Conservation (phyloP, 2,888 invertebrate species). For the Pediacus dermestoides region DNA sequence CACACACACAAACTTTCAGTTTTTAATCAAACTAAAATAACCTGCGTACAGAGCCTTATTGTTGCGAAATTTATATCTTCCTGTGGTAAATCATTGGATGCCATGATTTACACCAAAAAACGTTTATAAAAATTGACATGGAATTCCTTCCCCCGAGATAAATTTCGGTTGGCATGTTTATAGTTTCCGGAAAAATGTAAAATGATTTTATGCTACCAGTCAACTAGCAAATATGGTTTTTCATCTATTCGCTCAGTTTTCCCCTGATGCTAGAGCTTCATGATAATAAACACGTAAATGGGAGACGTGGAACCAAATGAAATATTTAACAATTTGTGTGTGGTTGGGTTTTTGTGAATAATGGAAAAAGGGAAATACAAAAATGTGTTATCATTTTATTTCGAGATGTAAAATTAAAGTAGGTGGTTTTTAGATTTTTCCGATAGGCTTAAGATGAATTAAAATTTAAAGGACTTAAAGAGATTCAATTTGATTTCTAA, state of each 20-base stretch:
- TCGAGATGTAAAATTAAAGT: no score
- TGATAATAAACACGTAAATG: no score
- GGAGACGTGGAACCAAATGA: no score
- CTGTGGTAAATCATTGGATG: slow-evolving; percentile 30
- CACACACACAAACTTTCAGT: background rate
- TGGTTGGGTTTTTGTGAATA: no score
- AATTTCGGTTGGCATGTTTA: slow-evolving; percentile 45
- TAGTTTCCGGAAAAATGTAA: slow-evolving; percentile 43
- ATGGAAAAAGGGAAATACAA: no score
- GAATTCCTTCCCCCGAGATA: slow-evolving; percentile 43
- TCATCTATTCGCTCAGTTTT: slow-evolving; percentile 8
- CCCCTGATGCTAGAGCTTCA: no score
- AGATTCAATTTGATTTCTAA: no score
- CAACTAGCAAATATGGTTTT: slow-evolving; percentile 33
- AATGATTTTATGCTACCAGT: slow-evolving; percentile 38
- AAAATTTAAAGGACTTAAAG: no score
- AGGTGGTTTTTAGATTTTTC: no score
- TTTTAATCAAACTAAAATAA: slow-evolving; percentile 16
- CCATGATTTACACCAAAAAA: slow-evolving; percentile 39
- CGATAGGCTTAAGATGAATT: no score
- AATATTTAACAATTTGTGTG: no score
- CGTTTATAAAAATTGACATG: slow-evolving; percentile 43
- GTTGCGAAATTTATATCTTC: slow-evolving; percentile 24
- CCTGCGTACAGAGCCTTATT: slow-evolving; percentile 17
- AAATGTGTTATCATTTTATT: no score